Base-by-base conservation (phyloP, 2,888 invertebrate genomes). In the Nemoura dubitans region DNA sequence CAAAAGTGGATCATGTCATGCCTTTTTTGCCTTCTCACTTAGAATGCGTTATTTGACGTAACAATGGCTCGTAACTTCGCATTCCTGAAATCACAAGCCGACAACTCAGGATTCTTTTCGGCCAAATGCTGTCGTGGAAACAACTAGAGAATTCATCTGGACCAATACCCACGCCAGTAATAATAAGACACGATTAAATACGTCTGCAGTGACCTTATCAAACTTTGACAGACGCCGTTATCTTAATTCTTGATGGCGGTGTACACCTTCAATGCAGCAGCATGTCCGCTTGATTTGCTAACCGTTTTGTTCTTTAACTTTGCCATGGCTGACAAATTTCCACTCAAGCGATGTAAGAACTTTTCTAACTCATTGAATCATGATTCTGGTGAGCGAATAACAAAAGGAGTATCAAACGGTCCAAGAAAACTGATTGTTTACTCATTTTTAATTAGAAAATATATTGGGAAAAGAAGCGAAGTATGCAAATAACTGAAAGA, bases 11-110 rank as follows among this genome's bases (percentile, higher is more conserved):
- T 26, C 78, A 78, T 78, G 78, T 78, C 28, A 26, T 26, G 28
- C 28, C 7, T 78, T 78, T 78, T 78, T 78, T 78, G 26, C 28
- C 78, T 78, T 7, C 10, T 78, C 78, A 78, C 26, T 28, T 21
- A 78, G 28, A 78, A 26, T 26, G 26, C n/a, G 26, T 5, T 26
- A 5, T 28, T 78, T 78, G 78, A 78, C 78, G 25, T 28, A 78
- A 78, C 78, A 78, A 78, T 21, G 78, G 78, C 27, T 26, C 78
- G 78, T 78, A 78, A 78, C 28, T 78, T 27, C 78, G 5, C 78
- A 27, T 78, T 78, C 78, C 78, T 28, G 26, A 78, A 76, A 26
- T 78, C 28, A 26, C 26, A 27, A 27, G 78, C 78, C 27, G 27
- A 78, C 27, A 7, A 26, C n/a, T 28, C n/a, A 25, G 28, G 28